Base-by-base conservation (phyloP, 2,113 vertebrate species). In the Nothoprocta pentlandii region DNA sequence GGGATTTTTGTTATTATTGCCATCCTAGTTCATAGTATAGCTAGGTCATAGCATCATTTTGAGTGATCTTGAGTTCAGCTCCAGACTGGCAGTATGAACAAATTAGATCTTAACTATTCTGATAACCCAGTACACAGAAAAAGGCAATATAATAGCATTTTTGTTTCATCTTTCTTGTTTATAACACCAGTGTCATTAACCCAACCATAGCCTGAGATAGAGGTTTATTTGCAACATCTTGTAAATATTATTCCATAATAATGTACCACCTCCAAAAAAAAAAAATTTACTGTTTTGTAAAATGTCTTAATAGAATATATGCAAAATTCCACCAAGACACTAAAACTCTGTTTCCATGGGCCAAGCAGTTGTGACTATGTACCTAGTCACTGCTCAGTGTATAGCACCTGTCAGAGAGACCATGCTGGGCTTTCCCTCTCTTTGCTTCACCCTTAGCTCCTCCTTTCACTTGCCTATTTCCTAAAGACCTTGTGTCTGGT, bases 21-120 rank as follows among this genome's bases (percentile, higher is more conserved):
- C 53, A 32, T 47, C 46, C 17, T 68, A 78, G 85, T 51, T 61
- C 51, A 51, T 54, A 30, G 23, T 30, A 51, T 61, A 71, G 47
- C 39, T 91, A 63, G 79, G 47, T 94, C 47, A 64, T 39, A 47
- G 42, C 36, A 56, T 78, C n/a, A n/a, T 88, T 94, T 95, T 71
- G 47, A 86, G 75, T 75, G 58, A 73, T 80, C 58, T 89, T 68
- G 39, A 78, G 76, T 92, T 95, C 76, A 69, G 20, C 20, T 84
- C 58, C 78, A 87, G 44, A 46, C 25, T 84, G 62, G 15, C 73
- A 86, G 25, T 53, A 90, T 77, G 8, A 93, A 51, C 64, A 80
- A 94, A 87, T 84, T 79, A 76, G 34, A 62, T 73, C 63, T 76
- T 42, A 62, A 68, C 16, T 76, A 51, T 93, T 93, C 42, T 84